Percentiles rank a stretch among this genome's conserved stretches.
Conservation (phyloP, 2,888 invertebrate species). For the Drosophila fungiperda region DNA sequence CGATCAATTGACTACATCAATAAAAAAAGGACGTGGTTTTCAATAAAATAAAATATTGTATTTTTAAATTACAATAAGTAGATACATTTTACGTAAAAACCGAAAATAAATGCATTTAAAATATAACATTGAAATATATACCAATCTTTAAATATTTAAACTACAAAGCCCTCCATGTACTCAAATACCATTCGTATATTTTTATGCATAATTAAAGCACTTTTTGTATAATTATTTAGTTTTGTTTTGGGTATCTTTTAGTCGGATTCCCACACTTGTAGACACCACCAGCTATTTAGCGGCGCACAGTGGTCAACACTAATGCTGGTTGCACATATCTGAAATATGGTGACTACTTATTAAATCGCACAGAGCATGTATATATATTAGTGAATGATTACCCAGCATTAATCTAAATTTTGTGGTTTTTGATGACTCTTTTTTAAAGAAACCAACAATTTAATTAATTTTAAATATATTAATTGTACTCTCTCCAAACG, state of each 20-base stretch:
- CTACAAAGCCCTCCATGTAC: background rate
- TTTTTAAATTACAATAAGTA: background rate
- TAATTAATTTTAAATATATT: background rate
- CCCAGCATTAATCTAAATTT: slow-evolving; percentile 5
- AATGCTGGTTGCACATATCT: background rate
- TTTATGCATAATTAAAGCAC: background rate
- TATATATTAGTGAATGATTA: slow-evolving; percentile 17
- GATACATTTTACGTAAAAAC: no score
- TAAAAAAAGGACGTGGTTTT: background rate
- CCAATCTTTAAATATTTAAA: background rate
- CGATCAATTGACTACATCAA: background rate
- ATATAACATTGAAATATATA: background rate
- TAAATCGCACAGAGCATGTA: slow-evolving; percentile 1
- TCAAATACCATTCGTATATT: background rate
- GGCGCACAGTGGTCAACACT: slow-evolving; percentile 41
- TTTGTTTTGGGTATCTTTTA: slow-evolving; percentile 7
- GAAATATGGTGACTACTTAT: background rate
- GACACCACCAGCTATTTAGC: background rate
- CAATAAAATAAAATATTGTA: background rate
- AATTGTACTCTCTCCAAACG: background rate
- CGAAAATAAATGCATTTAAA: background rate
- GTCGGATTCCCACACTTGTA: background rate
- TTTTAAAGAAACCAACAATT: background rate
- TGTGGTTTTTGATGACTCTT: slow-evolving; percentile 7
- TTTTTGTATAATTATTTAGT: background rate